Conservation (phyloP, 2,797 vertebrate genomes). For the Epinephelus coioides region DNA sequence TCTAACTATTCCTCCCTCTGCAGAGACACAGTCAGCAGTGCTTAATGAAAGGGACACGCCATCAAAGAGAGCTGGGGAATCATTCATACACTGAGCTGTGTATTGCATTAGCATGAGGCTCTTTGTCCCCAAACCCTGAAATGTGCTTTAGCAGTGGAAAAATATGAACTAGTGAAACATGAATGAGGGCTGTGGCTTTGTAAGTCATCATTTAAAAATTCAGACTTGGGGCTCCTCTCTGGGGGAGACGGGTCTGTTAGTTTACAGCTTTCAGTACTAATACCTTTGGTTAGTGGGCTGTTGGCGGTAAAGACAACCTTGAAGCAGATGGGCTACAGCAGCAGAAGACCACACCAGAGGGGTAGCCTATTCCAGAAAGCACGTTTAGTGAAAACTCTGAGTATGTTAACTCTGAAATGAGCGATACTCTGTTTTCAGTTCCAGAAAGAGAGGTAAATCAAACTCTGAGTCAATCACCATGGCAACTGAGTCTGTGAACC, state of each 20-base stretch:
- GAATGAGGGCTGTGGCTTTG: slow-evolving; percentile 31
- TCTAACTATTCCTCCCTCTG: neutral
- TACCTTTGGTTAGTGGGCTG: neutral
- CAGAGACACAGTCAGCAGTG: neutral
- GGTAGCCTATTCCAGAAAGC: too few relatives aligned
- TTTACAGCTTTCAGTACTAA: slow-evolving; percentile 25
- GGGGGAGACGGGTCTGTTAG: neutral
- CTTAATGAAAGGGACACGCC: neutral
- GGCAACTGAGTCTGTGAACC: too few relatives aligned
- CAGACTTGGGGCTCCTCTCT: neutral
- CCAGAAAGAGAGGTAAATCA: too few relatives aligned
- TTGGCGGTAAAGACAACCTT: too few relatives aligned
- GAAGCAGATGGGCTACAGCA: too few relatives aligned
- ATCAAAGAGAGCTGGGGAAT: slow-evolving; percentile 3
- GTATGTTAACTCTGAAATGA: too few relatives aligned
- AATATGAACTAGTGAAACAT: slow-evolving; percentile 15
- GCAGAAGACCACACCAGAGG: too few relatives aligned
- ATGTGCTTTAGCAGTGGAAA: slow-evolving; percentile 22
- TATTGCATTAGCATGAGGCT: slow-evolving; percentile 23
- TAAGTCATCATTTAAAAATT: slow-evolving; percentile 26
- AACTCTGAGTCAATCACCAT: too few relatives aligned
- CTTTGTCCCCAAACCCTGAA: slow-evolving; percentile 21
- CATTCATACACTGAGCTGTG: slow-evolving; percentile 19
- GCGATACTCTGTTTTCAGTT: too few relatives aligned
- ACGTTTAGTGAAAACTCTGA: too few relatives aligned